Base-by-base conservation (phyloP, 2,888 invertebrate genomes). In the Heliconius hortense region DNA sequence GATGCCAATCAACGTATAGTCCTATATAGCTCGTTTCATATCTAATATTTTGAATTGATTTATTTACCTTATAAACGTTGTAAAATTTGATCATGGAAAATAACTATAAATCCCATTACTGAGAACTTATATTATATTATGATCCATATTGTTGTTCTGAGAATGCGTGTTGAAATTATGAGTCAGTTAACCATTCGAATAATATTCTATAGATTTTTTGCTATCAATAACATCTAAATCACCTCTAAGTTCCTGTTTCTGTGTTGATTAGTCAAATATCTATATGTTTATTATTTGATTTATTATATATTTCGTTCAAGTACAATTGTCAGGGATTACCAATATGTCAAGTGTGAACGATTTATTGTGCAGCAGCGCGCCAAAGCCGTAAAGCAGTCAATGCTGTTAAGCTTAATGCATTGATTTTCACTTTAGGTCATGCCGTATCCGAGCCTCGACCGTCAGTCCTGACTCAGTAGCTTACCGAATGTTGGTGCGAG, bases 1-100 rank as follows among this genome's bases (percentile, higher is more conserved):
- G 84, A 84, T 84, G 83, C 82, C 87, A 89, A 88, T 89, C 87
- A 88, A 83, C 82, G 82, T 85, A 86, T 85, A 82, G 81, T 86
- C 84, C 72, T 71, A 76, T 80, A 82, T 81, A 82, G 78, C 83
- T 84, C 79, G 80, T 81, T 81, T 79, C 79, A 78, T 77, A 80
- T 74, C 60, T 71, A 75, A 74, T 77, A 72, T 72, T 78, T 75
- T 72, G 35, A 43, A 68, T 70, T 60, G 43, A 73, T 77, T 75
- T 76, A 68, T 77, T 75, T 76, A 68, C 77, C 75, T 75, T 24
- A 59, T 73, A 62, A 63, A 64, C 76, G 39, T 26, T 39, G 35
- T 66, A 59, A 71, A 76, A 71, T 70, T 78, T 75, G 60, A 67
- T 73, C 39, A 68, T 63, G 74, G 78, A 72, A 78, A 76, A 76